Evolutionary conservation across 2,113 vertebrate species (phyloP), one percentile per base, ranked within the genome.

Genomic region (Amphiprion ocellaris): DNA sequence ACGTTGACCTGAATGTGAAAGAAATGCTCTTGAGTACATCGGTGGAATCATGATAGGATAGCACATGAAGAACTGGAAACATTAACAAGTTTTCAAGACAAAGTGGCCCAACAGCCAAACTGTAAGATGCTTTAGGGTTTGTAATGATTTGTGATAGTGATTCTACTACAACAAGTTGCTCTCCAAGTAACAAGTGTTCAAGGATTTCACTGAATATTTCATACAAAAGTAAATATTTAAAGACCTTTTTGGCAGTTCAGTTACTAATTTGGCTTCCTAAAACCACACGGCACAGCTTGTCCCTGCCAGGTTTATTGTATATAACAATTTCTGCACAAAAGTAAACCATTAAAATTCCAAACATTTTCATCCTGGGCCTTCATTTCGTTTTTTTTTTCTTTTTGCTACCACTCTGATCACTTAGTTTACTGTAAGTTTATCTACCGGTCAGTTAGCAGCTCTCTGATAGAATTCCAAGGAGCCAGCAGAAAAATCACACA

Each of bases 61-160:
- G 52, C 1, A 30, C 62, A 26, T 17, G 7, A 65, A 21, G 12
- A 46, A 21, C 16, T 14, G 49, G 46, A 12, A 58, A 50, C 61
- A 52, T n/a, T 76, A 87, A 83, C 68, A 73, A 79, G 69, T 44
- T 66, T 53, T 55, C 3, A 16, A 81, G 69, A 68, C 30, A 53
- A 74, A 71, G 39, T 52, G 37, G 47, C 28, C 39, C 11, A 50
- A 72, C n/a, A 58, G 44, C n/a, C 2, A 7, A 50, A 70, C 54
- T 71, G 46, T 24, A 49, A 69, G 70, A 66, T 14, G 24, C 49
- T 67, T 33, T 10, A 23, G 56, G 49, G 41, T 60, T 73, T 52
- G 39, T 59, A 49, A 69, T 37, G 33, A 10, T 10, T 67, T 0
- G 6, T 64, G 37, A 72, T 52, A 52, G 37, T 59, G 41, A 15